Conservation (phyloP, 23 tunicate genomes). For the Trididemnum miniatum region DNA sequence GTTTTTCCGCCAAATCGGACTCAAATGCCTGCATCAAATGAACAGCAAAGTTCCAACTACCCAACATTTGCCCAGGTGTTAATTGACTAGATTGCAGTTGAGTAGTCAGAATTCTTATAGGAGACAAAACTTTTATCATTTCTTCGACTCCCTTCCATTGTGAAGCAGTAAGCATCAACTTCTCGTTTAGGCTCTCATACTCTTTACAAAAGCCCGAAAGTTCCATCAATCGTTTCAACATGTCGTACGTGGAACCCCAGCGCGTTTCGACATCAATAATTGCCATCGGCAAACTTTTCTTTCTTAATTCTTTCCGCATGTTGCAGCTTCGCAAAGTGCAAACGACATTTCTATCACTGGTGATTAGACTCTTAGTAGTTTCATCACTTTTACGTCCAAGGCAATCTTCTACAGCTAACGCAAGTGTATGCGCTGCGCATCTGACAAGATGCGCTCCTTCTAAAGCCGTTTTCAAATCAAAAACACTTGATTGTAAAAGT, state of each 20-base stretch:
- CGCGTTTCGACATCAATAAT: neutral
- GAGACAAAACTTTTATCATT: neutral
- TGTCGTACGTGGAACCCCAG: neutral
- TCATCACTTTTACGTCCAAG: neutral
- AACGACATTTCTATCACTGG: neutral
- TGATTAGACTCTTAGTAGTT: neutral
- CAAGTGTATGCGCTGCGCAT: slow-evolving; percentile 7
- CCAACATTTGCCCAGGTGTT: neutral
- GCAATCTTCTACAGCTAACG: neutral
- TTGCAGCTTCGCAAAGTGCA: neutral
- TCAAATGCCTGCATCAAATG: neutral
- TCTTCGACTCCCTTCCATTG: neutral
- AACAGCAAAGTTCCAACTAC: slow-evolving; percentile 7
- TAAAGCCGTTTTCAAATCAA: neutral
- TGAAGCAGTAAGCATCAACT: neutral
- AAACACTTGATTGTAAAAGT: neutral
- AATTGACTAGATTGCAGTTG: slow-evolving; percentile 1
- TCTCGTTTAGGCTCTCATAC: neutral
- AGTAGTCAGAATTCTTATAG: neutral
- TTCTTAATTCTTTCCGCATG: slow-evolving; percentile 13
- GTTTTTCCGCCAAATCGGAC: neutral
- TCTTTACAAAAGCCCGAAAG: neutral
- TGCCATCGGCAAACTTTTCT: slow-evolving; percentile 8
- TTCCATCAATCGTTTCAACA: neutral
- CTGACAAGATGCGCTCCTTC: neutral